Percentiles rank a stretch among this genome's conserved stretches.
phyloP scores from a whole-genome alignment of 1,140 invertebrate species.

The Leptestheria dahalacensis region DNA sequence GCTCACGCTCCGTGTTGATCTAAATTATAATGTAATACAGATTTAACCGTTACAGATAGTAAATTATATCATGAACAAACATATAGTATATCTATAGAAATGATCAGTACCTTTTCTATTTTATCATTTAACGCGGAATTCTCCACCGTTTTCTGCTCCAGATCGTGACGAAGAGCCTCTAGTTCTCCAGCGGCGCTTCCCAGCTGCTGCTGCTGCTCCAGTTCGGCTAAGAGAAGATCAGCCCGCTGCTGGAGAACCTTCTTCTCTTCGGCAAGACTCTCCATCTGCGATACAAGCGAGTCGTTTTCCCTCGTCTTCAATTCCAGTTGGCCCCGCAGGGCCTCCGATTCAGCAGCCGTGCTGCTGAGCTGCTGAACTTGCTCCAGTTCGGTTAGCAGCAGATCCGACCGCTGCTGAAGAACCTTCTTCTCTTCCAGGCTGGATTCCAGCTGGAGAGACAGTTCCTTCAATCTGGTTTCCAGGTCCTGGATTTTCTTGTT shows the following conservation, averaged over 20 bases:
- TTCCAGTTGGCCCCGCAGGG: not conserved
- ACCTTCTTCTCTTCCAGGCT: not conserved
- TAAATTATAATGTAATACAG: too few species aligned
- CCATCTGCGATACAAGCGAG: too few species aligned
- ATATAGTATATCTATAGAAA: not conserved
- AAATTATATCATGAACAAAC: not conserved
- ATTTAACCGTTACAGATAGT: too few species aligned
- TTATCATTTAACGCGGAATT: not conserved
- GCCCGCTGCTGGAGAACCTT: not conserved
- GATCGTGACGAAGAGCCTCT: not conserved
- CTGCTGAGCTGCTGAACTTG: too few species aligned
- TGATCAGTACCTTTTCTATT: not conserved
- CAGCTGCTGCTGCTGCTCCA: not conserved
- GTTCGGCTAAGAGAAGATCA: conserved; percentile 5
- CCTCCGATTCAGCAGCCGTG: too few species aligned
- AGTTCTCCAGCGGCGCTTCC: not conserved
- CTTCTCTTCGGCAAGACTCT: too few species aligned
- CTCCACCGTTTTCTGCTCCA: not conserved
- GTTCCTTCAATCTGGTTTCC: not conserved
- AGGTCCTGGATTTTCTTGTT: not conserved
- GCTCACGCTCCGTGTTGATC: too few species aligned
- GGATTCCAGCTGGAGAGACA: not conserved
- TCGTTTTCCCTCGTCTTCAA: too few species aligned
- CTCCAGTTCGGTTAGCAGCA: conserved; percentile 4
- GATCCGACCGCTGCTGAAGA: not conserved